Evolutionary conservation across 2,888 invertebrate species (phyloP).

Genomic region (Cataglyphis livida): DNA sequence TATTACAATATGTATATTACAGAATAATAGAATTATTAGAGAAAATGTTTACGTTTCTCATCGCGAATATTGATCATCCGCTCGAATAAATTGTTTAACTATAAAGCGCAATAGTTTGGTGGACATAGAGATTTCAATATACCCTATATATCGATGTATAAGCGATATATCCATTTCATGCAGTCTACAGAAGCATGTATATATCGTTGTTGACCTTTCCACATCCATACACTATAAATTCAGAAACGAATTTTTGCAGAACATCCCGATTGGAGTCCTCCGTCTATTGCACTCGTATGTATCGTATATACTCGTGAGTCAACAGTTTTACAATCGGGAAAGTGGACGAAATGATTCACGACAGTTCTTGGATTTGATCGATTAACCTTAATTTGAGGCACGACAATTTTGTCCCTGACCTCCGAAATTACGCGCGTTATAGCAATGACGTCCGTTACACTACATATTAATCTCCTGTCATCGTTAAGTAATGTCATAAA

Average conservation of each 20-base stretch:
- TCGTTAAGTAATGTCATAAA: constrained; percentile 64
- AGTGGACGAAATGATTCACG: constrained; percentile 29
- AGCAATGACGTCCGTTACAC: constrained; percentile 55
- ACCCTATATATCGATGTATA: not conserved
- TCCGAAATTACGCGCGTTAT: constrained; percentile 78
- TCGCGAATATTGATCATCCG: constrained; percentile 12
- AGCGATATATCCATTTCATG: constrained; percentile 37
- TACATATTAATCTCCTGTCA: constrained; percentile 57
- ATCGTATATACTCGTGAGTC: not conserved
- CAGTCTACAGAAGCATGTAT: constrained; percentile 19
- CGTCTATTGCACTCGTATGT: not conserved
- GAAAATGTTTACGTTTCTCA: constrained; percentile 28
- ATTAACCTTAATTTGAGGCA: constrained; percentile 75
- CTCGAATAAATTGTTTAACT: constrained; percentile 29
- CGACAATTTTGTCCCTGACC: constrained; percentile 79
- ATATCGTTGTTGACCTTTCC: constrained; percentile 47
- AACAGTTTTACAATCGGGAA: constrained; percentile 38
- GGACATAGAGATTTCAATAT: not conserved
- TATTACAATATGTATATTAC: not conserved
- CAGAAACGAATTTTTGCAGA: constrained; percentile 42
- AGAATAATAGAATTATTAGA: not conserved
- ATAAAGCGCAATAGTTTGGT: constrained; percentile 12
- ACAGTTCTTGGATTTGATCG: constrained; percentile 62
- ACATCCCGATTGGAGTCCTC: constrained; percentile 32
- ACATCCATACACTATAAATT: constrained; percentile 38